Base-by-base conservation (phyloP, 2,797 vertebrate genomes). In the Sternarchorhynchus goeldii region DNA sequence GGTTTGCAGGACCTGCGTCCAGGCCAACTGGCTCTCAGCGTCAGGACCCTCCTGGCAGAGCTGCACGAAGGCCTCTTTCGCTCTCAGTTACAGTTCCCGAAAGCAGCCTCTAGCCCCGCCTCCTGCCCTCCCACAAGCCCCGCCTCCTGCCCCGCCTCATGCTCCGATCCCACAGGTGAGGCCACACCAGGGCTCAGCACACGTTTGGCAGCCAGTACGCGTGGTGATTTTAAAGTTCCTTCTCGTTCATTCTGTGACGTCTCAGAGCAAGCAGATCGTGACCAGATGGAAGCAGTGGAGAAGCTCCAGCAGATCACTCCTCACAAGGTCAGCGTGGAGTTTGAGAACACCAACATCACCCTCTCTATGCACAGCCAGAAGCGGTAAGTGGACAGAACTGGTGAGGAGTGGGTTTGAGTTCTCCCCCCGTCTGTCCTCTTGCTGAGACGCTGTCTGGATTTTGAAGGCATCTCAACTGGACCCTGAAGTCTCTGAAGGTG, bases 301-400 rank as follows among this genome's bases (percentile, higher is more conserved):
- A 77, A 32, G 32, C 85, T 93, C 82, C 91, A 94, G 81, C 88
- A 81, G 77, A 90, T 94, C 32, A 79, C 97, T 77, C 97, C 97
- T 5, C 91, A 93, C 69, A 92, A 91, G 74, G 91, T 96, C 80
- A 93, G 94, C 58, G 90, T 98, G 91, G 94, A 95, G 81, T 94
- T 98, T 89, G 96, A 99, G 87, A 97, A 93, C 77, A 98, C 94
- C 55, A 98, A 94, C 68, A 82, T 95, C 53, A 96, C 96, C 10
- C 90, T 98, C 66, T 99, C 97, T 31, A 96, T 98, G 96, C 97
- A 98, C 82, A 99, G 97, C 91, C 96, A 97, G 86, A 98, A 98
- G 88, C 95, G 94, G 97, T 98, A 81, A 91, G 91, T 79, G 63
- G 53, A 10, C 39, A 0, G 34, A 73, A 73, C 20, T 45, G 64